phyloP scores from a whole-genome alignment of 2,888 invertebrate genomes.

The Gasteruption jaculator region DNA sequence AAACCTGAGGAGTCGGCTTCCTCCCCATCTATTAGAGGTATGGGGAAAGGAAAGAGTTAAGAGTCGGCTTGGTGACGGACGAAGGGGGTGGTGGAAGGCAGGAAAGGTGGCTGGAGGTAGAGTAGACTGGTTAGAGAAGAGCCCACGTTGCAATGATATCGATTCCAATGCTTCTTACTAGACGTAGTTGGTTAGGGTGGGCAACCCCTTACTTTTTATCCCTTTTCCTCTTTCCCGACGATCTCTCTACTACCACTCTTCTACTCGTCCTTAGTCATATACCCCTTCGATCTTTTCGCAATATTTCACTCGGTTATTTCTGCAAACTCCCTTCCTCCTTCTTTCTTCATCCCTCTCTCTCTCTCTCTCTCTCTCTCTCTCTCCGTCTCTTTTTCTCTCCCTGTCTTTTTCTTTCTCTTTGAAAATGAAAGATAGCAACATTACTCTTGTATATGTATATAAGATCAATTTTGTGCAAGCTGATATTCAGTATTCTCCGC shows the following conservation, averaged over 20 bases:
- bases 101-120: constrained; percentile 29
- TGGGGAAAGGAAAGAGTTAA: constrained; percentile 44
- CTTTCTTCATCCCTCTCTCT: constrained; percentile 11
- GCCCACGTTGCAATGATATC: constrained; percentile 51
- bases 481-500: constrained; percentile 22
- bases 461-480: too few species aligned
- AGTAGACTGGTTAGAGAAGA: constrained; percentile 40
- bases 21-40: constrained; percentile 36
- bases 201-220: constrained; percentile 50
- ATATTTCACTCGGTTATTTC: constrained; percentile 42
- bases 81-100: constrained; percentile 10
- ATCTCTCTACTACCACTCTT: constrained; percentile 20
- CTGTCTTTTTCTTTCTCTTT: not conserved
- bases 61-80: constrained; percentile 40
- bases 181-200: constrained; percentile 47
- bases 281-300: constrained; percentile 33
- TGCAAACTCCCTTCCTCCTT: constrained; percentile 19
- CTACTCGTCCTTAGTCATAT: constrained; percentile 14
- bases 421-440: too few species aligned
- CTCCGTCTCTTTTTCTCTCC: constrained; percentile 9
- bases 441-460: too few species aligned
- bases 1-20: constrained; percentile 37
- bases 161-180: constrained; percentile 52
- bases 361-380: constrained; percentile 10
- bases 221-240: constrained; percentile 40